Evolutionary conservation across 2,797 vertebrate species (phyloP), one percentile per base, ranked within the genome.

Genomic region (Dicrostonyx torquatus): DNA sequence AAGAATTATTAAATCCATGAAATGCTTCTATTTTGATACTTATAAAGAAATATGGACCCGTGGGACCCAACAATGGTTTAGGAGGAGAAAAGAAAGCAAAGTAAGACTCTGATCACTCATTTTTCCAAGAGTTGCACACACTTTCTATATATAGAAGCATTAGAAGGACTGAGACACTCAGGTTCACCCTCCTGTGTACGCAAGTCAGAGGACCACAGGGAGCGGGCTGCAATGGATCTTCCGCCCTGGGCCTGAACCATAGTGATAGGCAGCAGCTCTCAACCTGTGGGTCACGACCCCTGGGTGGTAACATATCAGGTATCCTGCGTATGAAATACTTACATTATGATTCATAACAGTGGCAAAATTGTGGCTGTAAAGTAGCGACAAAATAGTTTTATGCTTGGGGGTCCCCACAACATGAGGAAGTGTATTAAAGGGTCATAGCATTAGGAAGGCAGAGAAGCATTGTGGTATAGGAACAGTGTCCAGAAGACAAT

Each of bases 1-100:
- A 82, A 90, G n/a, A 86, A 62, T 45, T 77, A 68, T 31, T 64
- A 64, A 64, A 68, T n/a, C 15, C 3, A 80, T 40, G 58, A 95
- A 95, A 73, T 90, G 26, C 64, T 93, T 92, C 43, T 48, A 60
- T 95, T 84, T 37, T 87, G 12, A 62, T 89, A 86, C 9, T 76
- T 26, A 48, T 31, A n/a, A 50, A 85, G 43, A 92, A 89, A 89
- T 58, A 84, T 50, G 45, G 6, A 86, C 22, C 70, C 5, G 48
- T 40, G 2, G 26, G 26, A 14, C 7, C 14, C 70, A 2, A 60
- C 73, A 66, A 50, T 64, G 12, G 2, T 43, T 85, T 85, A 87
- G 68, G 22, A 53, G 2, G 85, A 91, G 26, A 89, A 75, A 88
- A 45, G 60, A 95, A 60, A 5, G 12, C 60, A 45, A 86, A 11